phyloP scores from a whole-genome alignment of 2,888 invertebrate genomes.

The Philonicus albiceps region DNA sequence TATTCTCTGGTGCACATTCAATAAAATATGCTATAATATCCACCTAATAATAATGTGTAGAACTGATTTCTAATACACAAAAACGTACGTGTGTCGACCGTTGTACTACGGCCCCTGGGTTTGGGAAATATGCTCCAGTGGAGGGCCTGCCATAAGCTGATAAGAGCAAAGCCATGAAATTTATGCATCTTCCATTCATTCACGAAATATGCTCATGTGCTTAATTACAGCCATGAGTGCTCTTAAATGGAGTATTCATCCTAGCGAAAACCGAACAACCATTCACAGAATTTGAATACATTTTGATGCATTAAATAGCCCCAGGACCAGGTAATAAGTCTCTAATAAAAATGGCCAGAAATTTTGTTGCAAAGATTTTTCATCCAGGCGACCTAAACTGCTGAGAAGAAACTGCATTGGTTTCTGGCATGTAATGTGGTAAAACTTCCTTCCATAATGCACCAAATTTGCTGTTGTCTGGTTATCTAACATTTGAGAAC shows the following conservation, averaged over 20 bases:
- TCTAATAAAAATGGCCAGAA: background rate
- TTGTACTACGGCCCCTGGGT: background rate
- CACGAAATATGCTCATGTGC: constrained; percentile 43
- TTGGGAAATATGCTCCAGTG: background rate
- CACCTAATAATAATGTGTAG: background rate
- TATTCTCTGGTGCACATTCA: background rate
- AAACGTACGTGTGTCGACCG: background rate
- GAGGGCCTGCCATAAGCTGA: constrained; percentile 25
- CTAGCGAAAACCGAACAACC: constrained; percentile 4
- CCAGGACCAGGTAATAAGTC: background rate
- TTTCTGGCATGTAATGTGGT: background rate
- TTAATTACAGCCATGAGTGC: constrained; percentile 48
- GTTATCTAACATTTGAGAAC: background rate
- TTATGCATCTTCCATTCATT: constrained; percentile 40
- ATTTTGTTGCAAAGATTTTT: background rate
- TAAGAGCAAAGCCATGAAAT: constrained; percentile 36
- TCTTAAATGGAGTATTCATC: constrained; percentile 32
- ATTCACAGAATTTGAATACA: constrained; percentile 12
- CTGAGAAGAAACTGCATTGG: background rate
- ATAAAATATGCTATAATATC: background rate
- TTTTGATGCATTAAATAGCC: background rate
- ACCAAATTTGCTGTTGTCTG: background rate
- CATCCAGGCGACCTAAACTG: background rate
- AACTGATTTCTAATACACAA: constrained; percentile 11
- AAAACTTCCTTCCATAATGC: background rate